A percentile compares a stretch with the other conserved stretches of the same genome.
These are phyloP conservation scores for Podargus strigoides DNA, from an alignment of 2,797 vertebrate genomes.

Conservation along the genomic window DNA sequence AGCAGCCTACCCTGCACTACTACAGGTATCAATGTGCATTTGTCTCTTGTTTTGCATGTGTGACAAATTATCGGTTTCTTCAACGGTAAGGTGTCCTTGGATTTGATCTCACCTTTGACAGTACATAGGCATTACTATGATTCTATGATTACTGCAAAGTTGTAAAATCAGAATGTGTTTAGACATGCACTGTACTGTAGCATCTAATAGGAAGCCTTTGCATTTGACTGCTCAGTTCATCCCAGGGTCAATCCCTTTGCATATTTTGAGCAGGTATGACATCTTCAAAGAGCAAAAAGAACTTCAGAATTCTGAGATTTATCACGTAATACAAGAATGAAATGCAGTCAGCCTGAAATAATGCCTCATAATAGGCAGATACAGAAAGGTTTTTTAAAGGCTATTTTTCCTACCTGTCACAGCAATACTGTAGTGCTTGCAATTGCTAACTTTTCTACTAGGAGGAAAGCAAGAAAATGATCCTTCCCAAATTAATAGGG, in stretches of 20 bases:
- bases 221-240: background rate
- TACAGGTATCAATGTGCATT: background rate
- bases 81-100: background rate
- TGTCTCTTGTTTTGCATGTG: background rate
- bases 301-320: background rate
- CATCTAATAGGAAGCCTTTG: background rate
- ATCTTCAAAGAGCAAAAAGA: background rate
- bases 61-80: background rate
- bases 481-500: background rate
- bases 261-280: background rate
- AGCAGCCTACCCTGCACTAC: background rate
- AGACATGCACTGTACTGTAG: background rate
- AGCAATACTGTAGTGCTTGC: background rate
- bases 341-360: background rate
- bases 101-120: background rate
- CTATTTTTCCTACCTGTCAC: background rate
- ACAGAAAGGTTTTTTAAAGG: background rate
- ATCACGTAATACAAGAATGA: background rate
- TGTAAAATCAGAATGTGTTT: background rate
- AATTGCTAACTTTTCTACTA: background rate
- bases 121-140: background rate
- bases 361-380: background rate
- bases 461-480: background rate
- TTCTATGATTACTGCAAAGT: too few relatives aligned
- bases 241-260: background rate